phyloP scores from a whole-genome alignment of 2,113 vertebrate species.

The Cercopithecus mona region DNA sequence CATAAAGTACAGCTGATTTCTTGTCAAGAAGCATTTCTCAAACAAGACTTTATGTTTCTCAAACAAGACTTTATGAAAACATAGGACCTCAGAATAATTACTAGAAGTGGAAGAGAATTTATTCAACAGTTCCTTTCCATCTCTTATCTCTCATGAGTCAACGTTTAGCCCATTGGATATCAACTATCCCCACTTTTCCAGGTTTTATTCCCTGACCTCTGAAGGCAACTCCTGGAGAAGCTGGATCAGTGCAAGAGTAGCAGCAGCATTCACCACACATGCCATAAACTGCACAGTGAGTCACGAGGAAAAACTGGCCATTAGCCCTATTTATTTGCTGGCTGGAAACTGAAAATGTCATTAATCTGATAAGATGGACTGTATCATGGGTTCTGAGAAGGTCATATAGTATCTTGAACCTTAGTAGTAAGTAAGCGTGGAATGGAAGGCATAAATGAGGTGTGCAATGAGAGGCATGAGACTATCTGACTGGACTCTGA shows the following conservation, averaged over 20 bases:
- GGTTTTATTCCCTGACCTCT: neutral
- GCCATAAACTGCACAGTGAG: neutral
- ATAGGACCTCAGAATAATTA: no score
- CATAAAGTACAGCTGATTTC: neutral
- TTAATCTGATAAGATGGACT: neutral
- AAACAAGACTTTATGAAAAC: no score
- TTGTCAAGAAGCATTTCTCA: neutral
- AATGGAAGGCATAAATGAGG: no score
- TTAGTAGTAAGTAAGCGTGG: neutral
- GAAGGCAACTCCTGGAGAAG: neutral
- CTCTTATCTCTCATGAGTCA: neutral
- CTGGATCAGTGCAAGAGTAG: neutral
- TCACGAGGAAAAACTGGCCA: neutral
- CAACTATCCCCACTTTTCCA: neutral
- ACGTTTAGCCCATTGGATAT: neutral
- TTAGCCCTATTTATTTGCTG: neutral
- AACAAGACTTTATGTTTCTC: neutral
- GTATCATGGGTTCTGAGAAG: neutral
- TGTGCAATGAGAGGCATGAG: neutral
- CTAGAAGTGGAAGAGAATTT: neutral
- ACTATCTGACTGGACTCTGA: no score
- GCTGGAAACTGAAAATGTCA: neutral
- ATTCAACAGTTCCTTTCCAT: neutral
- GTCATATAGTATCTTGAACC: neutral
- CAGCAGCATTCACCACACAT: neutral